Conservation (phyloP, 2,888 invertebrate species). For the Crioceris asparagi region DNA sequence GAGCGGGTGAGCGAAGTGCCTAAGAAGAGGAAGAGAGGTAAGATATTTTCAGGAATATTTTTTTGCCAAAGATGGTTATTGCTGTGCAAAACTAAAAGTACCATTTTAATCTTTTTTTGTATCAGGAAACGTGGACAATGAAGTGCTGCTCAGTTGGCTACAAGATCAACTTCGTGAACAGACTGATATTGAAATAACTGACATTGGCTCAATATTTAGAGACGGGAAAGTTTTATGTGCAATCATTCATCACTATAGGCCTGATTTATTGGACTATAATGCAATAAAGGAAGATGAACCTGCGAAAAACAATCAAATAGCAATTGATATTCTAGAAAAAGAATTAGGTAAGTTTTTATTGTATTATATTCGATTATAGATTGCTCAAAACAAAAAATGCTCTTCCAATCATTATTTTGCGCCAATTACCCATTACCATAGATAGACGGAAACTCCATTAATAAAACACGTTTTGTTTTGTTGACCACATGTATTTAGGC, state of each 20-base stretch:
- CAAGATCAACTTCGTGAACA: slow-evolving; percentile 59
- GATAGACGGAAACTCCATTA: too few relatives aligned
- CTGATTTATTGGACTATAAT: slow-evolving; percentile 73
- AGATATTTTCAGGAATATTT: slow-evolving; percentile 9
- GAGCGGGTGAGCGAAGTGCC: slow-evolving; percentile 34
- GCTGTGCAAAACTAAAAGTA: neutral
- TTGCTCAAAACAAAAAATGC: too few relatives aligned
- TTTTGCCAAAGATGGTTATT: neutral
- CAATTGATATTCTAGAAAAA: slow-evolving; percentile 77
- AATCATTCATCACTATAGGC: slow-evolving; percentile 76
- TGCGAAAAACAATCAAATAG: slow-evolving; percentile 62
- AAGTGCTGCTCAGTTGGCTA: slow-evolving; percentile 68
- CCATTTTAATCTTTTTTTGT: slow-evolving; percentile 7
- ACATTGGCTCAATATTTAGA: slow-evolving; percentile 61
- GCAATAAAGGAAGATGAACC: slow-evolving; percentile 53
- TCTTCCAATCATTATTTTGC: too few relatives aligned
- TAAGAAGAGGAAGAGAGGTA: slow-evolving; percentile 56
- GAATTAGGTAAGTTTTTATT: slow-evolving; percentile 61
- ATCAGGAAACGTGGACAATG: slow-evolving; percentile 47
- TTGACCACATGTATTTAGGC: too few relatives aligned
- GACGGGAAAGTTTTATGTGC: slow-evolving; percentile 58
- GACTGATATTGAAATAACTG: slow-evolving; percentile 47
- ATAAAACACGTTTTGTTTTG: too few relatives aligned
- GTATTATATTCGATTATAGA: too few relatives aligned
- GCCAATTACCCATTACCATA: too few relatives aligned